phyloP scores from a whole-genome alignment of 2,113 vertebrate genomes.

The Neodon shergylaensis region DNA sequence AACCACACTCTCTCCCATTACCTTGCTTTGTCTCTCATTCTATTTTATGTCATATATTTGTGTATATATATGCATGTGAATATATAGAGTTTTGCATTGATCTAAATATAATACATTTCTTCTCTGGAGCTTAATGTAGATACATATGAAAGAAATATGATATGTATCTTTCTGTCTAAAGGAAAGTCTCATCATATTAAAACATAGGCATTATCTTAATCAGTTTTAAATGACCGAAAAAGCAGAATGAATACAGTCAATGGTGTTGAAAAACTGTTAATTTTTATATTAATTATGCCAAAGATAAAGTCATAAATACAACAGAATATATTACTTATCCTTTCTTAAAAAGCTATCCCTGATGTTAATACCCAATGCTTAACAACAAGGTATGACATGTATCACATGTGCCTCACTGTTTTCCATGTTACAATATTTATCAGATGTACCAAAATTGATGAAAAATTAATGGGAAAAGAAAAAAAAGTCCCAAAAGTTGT shows the following conservation, averaged over 20 bases:
- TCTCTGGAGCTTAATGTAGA: background rate
- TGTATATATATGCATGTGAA: background rate
- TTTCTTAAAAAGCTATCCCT: background rate
- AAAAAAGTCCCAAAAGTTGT: background rate
- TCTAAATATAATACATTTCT: background rate
- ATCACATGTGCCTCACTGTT: background rate
- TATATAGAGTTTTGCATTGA: background rate
- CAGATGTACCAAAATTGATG: background rate
- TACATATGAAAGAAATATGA: background rate
- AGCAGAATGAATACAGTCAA: background rate
- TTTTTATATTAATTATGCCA: background rate
- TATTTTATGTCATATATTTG: background rate
- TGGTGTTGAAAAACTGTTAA: background rate
- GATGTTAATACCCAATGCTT: background rate
- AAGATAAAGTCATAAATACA: background rate
- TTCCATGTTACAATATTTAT: background rate
- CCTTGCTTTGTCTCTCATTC: background rate
- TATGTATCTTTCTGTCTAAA: background rate
- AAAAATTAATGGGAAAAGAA: background rate
- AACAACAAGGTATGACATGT: background rate
- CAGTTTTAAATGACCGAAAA: constrained; percentile 38
- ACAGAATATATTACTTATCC: background rate
- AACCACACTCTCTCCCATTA: background rate
- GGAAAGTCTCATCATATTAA: background rate
- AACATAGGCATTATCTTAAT: constrained; percentile 19